Evolutionary conservation across 2,888 invertebrate species (phyloP).

Genomic region (Himalopsyche kuldschensis): DNA sequence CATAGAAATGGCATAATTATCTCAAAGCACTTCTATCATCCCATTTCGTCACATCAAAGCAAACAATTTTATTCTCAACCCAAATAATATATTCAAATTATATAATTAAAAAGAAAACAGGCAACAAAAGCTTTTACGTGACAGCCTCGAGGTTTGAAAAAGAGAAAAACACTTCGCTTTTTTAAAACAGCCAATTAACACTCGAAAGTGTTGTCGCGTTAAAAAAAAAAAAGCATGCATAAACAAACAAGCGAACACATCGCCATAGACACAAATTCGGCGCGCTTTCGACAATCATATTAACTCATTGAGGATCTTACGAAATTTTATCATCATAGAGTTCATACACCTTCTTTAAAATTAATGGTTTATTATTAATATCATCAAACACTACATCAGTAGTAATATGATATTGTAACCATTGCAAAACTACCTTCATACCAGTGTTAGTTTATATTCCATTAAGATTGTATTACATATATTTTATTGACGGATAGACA

Average conservation of each 20-base stretch:
- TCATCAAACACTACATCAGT: no score
- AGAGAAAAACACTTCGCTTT: constrained; percentile 19
- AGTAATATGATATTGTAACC: no score
- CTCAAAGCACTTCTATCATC: background rate
- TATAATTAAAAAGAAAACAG: constrained; percentile 26
- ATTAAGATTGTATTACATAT: no score
- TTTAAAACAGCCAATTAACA: constrained; percentile 37
- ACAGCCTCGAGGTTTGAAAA: constrained; percentile 23
- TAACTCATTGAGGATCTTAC: background rate
- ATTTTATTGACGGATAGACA: no score
- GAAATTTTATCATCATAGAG: constrained; percentile 20
- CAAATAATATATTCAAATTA: constrained; percentile 28
- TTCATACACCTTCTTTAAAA: no score
- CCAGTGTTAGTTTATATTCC: no score
- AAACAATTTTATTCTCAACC: constrained; percentile 4
- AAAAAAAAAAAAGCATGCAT: constrained; percentile 25
- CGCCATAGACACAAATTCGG: background rate
- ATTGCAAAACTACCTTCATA: no score
- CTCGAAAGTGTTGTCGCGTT: constrained; percentile 37
- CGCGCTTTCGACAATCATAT: background rate
- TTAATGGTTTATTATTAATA: no score
- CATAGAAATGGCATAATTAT: background rate
- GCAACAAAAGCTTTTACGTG: constrained; percentile 36
- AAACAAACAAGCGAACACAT: constrained; percentile 2
- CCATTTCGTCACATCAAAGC: constrained; percentile 2